Base-by-base conservation (phyloP, 2,888 invertebrate species). In the Drosophila barbarae region DNA sequence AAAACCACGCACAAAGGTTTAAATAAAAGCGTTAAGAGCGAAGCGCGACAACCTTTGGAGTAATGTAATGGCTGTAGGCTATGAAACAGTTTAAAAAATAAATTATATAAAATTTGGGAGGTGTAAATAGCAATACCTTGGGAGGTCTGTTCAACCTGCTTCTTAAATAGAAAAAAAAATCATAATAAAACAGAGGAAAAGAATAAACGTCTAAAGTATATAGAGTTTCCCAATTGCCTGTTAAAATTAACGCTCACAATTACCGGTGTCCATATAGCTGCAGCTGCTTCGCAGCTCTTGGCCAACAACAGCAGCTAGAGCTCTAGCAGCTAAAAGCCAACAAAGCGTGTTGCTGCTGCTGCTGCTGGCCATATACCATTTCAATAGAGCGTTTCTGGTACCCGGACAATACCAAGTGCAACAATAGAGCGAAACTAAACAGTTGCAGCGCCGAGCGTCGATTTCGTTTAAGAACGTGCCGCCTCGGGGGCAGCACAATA, bases 381-480 rank as follows among this genome's bases (percentile, higher is more conserved):
- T 65, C 59, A 70, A 71, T 63, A 65, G 65, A 60, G 36, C 23
- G 36, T 52, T 52, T 52, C 56, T 56, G 51, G n/a, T 18, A 26
- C 51, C 47, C 18, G 35, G 34, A 55, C 77, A 67, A 71, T 39
- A 28, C 23, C 23, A 8, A 54, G 36, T 30, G 9, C 50, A 71
- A 66, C 65, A 69, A 69, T 55, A 46, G 15, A 68, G 39, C 41
- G 34, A 39, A 71, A 34, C 50, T 42, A 42, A 71, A 71, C 56
- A 75, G 66, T 77, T 80, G 64, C 51, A 34, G 3, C 41, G 69
- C 46, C 79, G 18, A 81, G 74, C 39, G 21, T 78, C 68, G 69
- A 73, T 79, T 79, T 72, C 76, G 53, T 51, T 60, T 69, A 64
- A 79, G 79, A 79, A 79, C 83, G 80, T 79, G 79, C 77, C 67